These are phyloP conservation scores for Antedon mediterranea DNA, from an alignment of 53 echinoderm and acorn worm species.

Conservation along the genomic window DNA sequence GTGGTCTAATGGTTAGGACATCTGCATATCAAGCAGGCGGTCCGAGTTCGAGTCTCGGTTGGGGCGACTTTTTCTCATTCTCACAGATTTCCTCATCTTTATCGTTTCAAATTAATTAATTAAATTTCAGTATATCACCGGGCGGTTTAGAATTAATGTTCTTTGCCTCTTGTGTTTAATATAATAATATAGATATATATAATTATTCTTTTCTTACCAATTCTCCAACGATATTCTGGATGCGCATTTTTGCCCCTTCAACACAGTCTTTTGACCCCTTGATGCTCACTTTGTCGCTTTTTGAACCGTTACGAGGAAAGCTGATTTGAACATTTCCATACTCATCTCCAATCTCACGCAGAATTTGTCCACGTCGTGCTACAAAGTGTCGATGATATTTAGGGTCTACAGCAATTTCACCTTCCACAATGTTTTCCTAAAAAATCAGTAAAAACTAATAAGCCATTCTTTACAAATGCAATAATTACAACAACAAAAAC, in stretches of 20 bases:
- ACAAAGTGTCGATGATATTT: conserved; percentile 96
- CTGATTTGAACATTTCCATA: conserved; percentile 95
- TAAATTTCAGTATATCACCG: no score
- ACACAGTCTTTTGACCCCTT: conserved; percentile 96
- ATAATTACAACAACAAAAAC: no score
- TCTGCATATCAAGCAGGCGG: no score
- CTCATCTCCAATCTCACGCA: conserved; percentile 94
- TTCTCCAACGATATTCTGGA: conserved; percentile 65
- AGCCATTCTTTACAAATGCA: no score
- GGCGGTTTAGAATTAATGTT: no score
- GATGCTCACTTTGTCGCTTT: conserved; percentile 69
- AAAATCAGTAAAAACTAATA: no score
- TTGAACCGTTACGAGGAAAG: conserved; percentile 79
- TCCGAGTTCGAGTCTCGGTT: no score
- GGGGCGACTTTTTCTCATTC: no score
- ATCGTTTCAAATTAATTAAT: no score
- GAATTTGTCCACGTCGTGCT: conserved; percentile 78
- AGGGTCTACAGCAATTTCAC: conserved; percentile 76
- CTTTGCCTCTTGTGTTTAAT: no score
- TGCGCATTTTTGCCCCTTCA: conserved; percentile 60
- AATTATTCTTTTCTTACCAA: conserved; percentile 62
- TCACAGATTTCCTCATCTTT: no score
- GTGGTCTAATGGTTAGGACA: no score
- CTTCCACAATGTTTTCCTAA: conserved; percentile 77
- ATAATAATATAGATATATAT: not conserved